Evolutionary conservation across 1,140 invertebrate genomes (phyloP).

Genomic region (Drosophila mayri): DNA sequence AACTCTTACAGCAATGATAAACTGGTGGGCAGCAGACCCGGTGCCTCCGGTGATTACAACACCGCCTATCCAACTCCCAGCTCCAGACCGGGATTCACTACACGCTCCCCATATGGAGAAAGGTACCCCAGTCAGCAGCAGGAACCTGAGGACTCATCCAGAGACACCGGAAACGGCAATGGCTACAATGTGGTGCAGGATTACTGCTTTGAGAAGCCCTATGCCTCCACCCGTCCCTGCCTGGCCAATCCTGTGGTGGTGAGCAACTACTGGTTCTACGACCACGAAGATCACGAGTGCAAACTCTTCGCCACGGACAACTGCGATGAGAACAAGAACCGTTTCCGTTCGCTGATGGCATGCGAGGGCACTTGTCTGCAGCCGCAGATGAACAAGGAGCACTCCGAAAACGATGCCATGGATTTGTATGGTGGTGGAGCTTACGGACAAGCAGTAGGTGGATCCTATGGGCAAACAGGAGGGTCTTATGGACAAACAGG

Average conservation of each 20-base stretch:
- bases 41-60: constrained; percentile 31
- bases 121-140: constrained; percentile 19
- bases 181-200: constrained; percentile 66
- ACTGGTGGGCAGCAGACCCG: constrained; percentile 24
- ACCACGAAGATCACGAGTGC: constrained; percentile 71
- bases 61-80: constrained; percentile 18
- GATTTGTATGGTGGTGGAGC: constrained; percentile 17
- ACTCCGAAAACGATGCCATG: constrained; percentile 38
- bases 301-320: constrained; percentile 79
- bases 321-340: constrained; percentile 75
- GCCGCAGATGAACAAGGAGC: constrained; percentile 54
- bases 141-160: not conserved
- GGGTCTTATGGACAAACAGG: too few relatives aligned
- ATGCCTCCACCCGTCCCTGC: constrained; percentile 46
- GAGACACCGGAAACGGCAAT: constrained; percentile 9
- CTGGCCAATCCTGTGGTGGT: constrained; percentile 52
- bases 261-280: constrained; percentile 78
- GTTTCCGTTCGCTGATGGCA: constrained; percentile 64
- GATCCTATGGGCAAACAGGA: not conserved
- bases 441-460: not conserved
- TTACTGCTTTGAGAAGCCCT: constrained; percentile 72
- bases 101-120: constrained; percentile 32
- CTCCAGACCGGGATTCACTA: constrained; percentile 23
- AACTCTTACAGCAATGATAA: constrained; percentile 54
- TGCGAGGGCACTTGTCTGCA: constrained; percentile 67